Conservation (phyloP, 2,888 invertebrate species). For the Antitype chi region DNA sequence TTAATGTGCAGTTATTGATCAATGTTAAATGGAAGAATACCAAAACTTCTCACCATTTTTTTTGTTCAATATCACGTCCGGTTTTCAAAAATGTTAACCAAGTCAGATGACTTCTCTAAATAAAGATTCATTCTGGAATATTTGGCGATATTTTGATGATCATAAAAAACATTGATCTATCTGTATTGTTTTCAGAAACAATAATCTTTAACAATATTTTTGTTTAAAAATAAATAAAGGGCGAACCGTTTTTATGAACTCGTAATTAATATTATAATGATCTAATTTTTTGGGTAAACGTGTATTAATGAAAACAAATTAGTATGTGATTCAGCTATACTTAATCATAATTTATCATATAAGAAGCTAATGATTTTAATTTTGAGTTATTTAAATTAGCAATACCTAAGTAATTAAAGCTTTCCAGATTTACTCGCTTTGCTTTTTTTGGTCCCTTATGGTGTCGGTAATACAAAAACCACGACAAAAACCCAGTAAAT, state of each 20-base stretch:
- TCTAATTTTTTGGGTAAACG: constrained; percentile 25
- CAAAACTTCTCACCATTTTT: no score
- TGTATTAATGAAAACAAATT: constrained; percentile 31
- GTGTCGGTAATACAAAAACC: constrained; percentile 70
- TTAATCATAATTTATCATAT: background rate
- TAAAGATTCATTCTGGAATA: background rate
- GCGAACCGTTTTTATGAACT: constrained; percentile 3
- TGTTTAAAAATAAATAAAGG: constrained; percentile 38
- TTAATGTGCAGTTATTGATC: constrained; percentile 1
- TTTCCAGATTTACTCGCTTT: constrained; percentile 64
- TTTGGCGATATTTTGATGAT: background rate
- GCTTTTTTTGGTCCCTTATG: constrained; percentile 69
- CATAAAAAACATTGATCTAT: constrained; percentile 31
- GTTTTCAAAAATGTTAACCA: no score
- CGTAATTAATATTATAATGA: constrained; percentile 21
- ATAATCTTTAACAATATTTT: constrained; percentile 42
- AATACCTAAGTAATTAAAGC: constrained; percentile 30
- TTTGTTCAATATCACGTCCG: no score
- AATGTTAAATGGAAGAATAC: constrained; percentile 5
- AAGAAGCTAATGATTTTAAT: constrained; percentile 16
- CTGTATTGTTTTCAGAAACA: constrained; percentile 45
- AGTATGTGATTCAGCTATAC: background rate
- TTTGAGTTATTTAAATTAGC: constrained; percentile 7
- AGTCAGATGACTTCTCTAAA: background rate
- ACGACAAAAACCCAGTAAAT: constrained; percentile 66